Base-by-base conservation (phyloP, 92 coral and sea anemone genomes). In the Epizoanthus scotinus region DNA sequence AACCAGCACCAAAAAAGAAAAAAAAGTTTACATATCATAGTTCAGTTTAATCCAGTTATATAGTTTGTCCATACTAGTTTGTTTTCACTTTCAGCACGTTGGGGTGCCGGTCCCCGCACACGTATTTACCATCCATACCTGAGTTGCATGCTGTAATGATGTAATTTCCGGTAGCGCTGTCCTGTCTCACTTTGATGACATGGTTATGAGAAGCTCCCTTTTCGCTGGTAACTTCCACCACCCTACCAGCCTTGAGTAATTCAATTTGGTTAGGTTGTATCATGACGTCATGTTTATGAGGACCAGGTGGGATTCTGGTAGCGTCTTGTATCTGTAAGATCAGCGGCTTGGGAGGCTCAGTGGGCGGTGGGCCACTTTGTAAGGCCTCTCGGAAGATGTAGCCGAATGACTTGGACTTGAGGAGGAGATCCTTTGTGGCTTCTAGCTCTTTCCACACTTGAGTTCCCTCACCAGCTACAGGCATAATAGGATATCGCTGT, bases 391-490 rank as follows among this genome's bases (percentile, higher is more conserved):
- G 80, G 78, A 85, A 90, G 49, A 86, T 65, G 70, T 78, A 84
- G 10, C 89, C 92, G 53, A 85, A 82, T 18, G 91, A 70, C 69
- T 88, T 85, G 40, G 97, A 90, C 56, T 91, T 82, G 47, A 91
- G 81, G n/a, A 93, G 71, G 17, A 88, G 62, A 26, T 91, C 98
- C 74, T 91, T 91, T 0, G 85, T 56, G 8, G 98, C 98, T 56
- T 93, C 89, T 18, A 91, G 87, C 54, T 93, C 98, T 71, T 91
- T 91, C 98, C 95, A 91, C 50, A 84, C 86, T 29, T 94, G 71
- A 29, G 89, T 78, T 25, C 98, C 98, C 31, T 93, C 94, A 25
- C 94, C 98, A 15, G 92, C 91, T 24, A 93, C 89, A 9, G 98
- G 98, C 95, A 88, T 81, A 66, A 93, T 93, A 78, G 98, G 98